These are phyloP conservation scores for Pyrrhosoma nymphula DNA, from an alignment of 2,888 invertebrate genomes.

Conservation along the genomic window DNA sequence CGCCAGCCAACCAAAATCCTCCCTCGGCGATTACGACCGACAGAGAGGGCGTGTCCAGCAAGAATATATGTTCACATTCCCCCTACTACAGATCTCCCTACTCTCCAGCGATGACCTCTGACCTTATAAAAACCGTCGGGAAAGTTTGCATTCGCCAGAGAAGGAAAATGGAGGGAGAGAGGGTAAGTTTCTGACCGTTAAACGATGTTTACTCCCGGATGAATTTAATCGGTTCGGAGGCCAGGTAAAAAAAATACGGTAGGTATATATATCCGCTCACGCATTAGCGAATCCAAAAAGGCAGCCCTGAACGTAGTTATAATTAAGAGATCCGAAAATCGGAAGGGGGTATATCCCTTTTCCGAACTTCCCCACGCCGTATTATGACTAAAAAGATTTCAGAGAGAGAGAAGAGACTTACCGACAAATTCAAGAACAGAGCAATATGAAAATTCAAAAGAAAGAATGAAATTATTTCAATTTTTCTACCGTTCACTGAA, in stretches of 20 bases:
- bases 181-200: constrained; percentile 1
- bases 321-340: background rate
- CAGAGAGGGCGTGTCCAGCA: no score
- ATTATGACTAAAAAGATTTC: no score
- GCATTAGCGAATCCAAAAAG: background rate
- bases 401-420: no score
- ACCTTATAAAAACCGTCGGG: background rate
- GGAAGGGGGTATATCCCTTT: background rate
- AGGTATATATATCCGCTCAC: background rate
- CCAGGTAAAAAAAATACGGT: background rate
- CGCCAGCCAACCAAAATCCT: no score
- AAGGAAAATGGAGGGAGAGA: background rate
- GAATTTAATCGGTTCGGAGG: background rate
- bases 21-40: no score
- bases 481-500: no score
- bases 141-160: background rate
- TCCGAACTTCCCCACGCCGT: no score
- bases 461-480: background rate
- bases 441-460: background rate
- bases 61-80: background rate
- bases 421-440: background rate
- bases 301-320: background rate
- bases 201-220: constrained; percentile 11
- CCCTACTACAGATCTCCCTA: background rate
- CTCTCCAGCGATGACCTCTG: background rate